Evolutionary conservation across 2,797 vertebrate genomes (phyloP), one percentile per base, ranked within the genome.

Genomic region (Ceryle rudis): DNA sequence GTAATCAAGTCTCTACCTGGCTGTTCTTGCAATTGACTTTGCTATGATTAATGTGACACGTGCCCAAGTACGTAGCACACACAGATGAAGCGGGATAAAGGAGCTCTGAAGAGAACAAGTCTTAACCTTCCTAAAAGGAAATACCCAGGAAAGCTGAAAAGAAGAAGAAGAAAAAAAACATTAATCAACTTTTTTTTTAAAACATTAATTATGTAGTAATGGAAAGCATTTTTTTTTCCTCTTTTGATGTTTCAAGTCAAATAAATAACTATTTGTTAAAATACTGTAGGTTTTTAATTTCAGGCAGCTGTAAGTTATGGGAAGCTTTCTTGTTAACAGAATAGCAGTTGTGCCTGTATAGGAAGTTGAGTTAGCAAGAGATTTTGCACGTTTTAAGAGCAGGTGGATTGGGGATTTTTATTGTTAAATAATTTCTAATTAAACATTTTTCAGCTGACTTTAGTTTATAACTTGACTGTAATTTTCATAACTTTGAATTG

Each of bases 1-100:
- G 74, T 87, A 97, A 96, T 94, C 86, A 91, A 92, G 86, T 80
- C 44, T 82, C 71, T 96, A 90, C 89, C 86, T 94, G 83, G 71
- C 71, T 94, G 67, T 71, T 92, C 74, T 66, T 89, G 81, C 74
- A 73, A 46, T 87, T 55, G 67, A 85, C 70, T 90, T 84, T 44
- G 66, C 90, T 23, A 2, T 87, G 78, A 94, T 93, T 91, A 93
- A 77, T 41, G 62, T 70, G 61, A 7, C 81, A 64, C 5, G 4
- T 94, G 89, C 72, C 72, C 44, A 44, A 61, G 60, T 77, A 16
- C 25, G 41, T 28, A 42, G 64, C 81, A 87, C 61, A 77, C 75
- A n/a, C 39, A 65, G 64, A 89, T 39, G 64, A 57, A 61, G 54
- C 12, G 35, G 37, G 31, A 62, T 58, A 89, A 86, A 54, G 19